Evolutionary conservation across 2,113 vertebrate species (phyloP).

Genomic region (Lucifuga dentata): DNA sequence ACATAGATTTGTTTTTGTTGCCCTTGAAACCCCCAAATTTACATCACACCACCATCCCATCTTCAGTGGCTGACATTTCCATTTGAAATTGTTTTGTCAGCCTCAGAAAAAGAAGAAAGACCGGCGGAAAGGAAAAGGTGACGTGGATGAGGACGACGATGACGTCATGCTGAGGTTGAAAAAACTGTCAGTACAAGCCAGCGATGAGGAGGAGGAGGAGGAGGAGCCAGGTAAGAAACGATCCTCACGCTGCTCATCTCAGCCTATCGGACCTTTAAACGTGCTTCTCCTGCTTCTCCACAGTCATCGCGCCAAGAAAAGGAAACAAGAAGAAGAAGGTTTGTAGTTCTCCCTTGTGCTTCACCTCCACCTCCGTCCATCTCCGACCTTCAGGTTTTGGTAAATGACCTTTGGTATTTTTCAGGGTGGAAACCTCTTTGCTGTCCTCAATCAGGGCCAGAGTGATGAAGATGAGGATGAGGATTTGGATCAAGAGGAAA

Average conservation of each 20-base stretch:
- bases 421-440: constrained; percentile 89
- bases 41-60: too few species aligned
- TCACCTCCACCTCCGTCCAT: too few species aligned
- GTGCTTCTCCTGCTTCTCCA: not conserved
- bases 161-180: constrained; percentile 86
- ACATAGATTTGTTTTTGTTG: too few species aligned
- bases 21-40: too few species aligned
- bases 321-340: constrained; percentile 81
- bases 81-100: constrained; percentile 28
- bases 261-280: not conserved
- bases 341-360: not conserved
- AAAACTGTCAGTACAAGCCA: constrained; percentile 86
- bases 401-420: constrained; percentile 13
- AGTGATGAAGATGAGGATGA: constrained; percentile 85
- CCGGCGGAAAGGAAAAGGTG: constrained; percentile 83
- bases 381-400: too few species aligned
- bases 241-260: not conserved
- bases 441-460: constrained; percentile 86
- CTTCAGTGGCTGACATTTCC: not conserved
- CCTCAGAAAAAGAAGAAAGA: constrained; percentile 89
- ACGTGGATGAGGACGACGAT: constrained; percentile 80
- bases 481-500: constrained; percentile 57
- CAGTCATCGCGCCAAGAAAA: constrained; percentile 71
- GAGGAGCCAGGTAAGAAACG: constrained; percentile 67
- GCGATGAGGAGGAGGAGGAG: constrained; percentile 89